These are phyloP conservation scores for Otolemur crassicaudatus DNA, from an alignment of 2,797 vertebrate genomes.

Conservation along the genomic window DNA sequence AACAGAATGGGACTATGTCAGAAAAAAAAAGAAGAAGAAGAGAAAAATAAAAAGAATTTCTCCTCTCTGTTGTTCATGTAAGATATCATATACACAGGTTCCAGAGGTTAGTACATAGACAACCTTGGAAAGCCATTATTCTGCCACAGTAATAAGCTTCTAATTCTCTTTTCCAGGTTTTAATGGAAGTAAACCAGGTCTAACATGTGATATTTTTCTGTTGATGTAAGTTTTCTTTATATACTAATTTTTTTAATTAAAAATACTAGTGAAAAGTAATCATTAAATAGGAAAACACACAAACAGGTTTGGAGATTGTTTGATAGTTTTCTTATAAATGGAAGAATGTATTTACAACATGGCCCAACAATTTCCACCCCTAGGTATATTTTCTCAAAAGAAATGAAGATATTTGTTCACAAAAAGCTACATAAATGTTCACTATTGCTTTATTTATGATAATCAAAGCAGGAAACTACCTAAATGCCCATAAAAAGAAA, in stretches of 20 bases:
- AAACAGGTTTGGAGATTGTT: not conserved
- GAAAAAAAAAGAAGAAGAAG: no score
- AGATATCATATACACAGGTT: not conserved
- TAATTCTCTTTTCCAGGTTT: not conserved
- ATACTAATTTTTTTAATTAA: slow-evolving; percentile 49
- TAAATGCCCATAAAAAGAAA: slow-evolving; percentile 16
- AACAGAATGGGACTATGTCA: no score
- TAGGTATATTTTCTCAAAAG: slow-evolving; percentile 16
- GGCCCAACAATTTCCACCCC: not conserved
- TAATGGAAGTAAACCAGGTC: not conserved
- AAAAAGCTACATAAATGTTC: not conserved
- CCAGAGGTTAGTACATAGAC: not conserved
- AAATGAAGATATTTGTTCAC: slow-evolving; percentile 6
- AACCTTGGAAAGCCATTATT: not conserved
- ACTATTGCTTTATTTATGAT: slow-evolving; percentile 3
- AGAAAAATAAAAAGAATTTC: no score
- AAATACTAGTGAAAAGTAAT: not conserved
- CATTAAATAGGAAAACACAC: not conserved
- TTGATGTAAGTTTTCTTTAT: not conserved
- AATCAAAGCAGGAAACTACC: slow-evolving; percentile 4
- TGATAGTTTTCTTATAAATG: not conserved
- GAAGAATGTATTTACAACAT: not conserved
- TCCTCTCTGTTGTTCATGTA: not conserved
- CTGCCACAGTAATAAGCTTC: not conserved
- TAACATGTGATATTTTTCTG: not conserved